Percentiles rank a stretch among this genome's conserved stretches.
Evolutionary conservation across 2,113 vertebrate genomes (phyloP).

Genomic region (Syngnathus typhle): DNA sequence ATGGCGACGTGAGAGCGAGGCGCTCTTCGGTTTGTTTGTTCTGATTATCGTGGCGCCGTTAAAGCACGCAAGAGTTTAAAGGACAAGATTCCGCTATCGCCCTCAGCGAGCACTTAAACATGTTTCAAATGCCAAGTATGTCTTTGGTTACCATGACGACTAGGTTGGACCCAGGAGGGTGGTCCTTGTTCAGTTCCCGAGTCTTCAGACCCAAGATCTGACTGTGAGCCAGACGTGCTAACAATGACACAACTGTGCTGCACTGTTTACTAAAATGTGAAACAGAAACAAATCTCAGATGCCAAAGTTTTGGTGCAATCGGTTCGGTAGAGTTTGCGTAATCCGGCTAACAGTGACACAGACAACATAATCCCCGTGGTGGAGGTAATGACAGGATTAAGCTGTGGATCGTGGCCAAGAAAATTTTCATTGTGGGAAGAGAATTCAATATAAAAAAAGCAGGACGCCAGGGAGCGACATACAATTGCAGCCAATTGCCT

Average conservation of each 20-base stretch:
- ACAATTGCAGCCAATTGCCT: constrained; percentile 28
- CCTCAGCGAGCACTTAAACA: no score
- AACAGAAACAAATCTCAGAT: neutral
- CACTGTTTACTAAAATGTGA: neutral
- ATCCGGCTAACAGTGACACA: neutral
- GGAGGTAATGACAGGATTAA: neutral
- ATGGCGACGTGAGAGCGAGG: neutral
- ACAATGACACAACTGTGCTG: neutral
- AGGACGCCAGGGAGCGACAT: neutral
- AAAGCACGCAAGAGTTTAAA: neutral
- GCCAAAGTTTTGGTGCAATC: neutral
- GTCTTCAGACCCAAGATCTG: no score
- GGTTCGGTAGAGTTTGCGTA: neutral
- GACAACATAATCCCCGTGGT: neutral
- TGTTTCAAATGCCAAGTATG: no score
- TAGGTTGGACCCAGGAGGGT: no score
- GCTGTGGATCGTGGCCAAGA: neutral
- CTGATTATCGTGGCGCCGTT: neutral
- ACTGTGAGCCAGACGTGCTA: neutral
- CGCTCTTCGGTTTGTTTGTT: neutral
- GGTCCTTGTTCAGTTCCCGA: no score
- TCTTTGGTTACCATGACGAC: no score
- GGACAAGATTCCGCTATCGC: no score
- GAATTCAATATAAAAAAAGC: neutral
- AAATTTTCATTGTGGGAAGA: no score